Base-by-base conservation (phyloP, 1,140 invertebrate genomes). In the Antheraea mylitta region DNA sequence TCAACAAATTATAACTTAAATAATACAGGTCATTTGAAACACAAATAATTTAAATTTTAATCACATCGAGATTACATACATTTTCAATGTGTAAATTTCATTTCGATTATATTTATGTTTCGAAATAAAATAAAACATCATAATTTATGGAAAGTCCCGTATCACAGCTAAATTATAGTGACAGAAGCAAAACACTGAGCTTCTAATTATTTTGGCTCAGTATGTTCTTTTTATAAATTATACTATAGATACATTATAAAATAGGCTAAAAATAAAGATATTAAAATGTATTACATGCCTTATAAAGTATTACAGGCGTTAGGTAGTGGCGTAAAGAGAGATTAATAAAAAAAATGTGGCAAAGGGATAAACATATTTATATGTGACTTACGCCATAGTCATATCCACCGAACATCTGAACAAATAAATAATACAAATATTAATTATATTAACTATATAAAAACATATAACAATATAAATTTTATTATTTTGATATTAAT, bases 321-420 rank as follows among this genome's bases (percentile, higher is more conserved):
- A 11, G 58, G 53, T 60, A 45, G 63, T 58, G 71, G 67, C 70
- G 70, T 64, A 66, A 30, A 68, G 16, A 68, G n/a, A 58, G 22
- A 30, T 30, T 30, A 45, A 18, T 62, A 58, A 68, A 38, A 6
- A 65, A 72, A 63, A 72, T 6, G 69, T 60, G 58, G 45, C 64
- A 63, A 38, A 65, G 38, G 22, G 64, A 36, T 61, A 65, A 70
- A 69, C 53, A 77, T n/a, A n/a, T 67, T 69, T 66, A 73, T 67
- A 70, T 71, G 72, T 58, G 82, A 93, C 92, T 93, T 93, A 93
- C 92, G 81, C 89, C 84, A 83, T 88, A 92, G 77, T 93, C 90
- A 90, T 92, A 93, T 91, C 90, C 90, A 86, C 83, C 89, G 89
- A 90, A 93, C 89, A 91, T 92, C 91, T 92, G 79, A 80, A 91